phyloP scores from a whole-genome alignment of 2,113 vertebrate species.

The Leucoraja erinaceus region DNA sequence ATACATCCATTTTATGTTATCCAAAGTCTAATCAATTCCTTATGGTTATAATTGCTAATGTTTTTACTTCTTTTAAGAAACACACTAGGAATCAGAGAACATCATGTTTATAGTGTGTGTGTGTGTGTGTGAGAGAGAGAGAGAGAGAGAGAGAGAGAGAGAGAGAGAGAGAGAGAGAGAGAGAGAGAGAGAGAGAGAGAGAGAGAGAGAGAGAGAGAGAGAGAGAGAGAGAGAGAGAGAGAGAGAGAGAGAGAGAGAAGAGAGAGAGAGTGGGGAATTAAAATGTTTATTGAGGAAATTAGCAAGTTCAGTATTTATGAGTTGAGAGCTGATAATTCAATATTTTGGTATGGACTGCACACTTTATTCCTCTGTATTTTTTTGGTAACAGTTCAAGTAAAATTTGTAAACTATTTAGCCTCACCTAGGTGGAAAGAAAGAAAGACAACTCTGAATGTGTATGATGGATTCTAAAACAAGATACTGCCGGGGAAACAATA shows the following conservation, averaged over 20 bases:
- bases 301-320: slow-evolving; percentile 68
- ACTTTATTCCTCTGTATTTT: slow-evolving; percentile 75
- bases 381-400: slow-evolving; percentile 72
- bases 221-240: no score
- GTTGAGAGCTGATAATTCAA: slow-evolving; percentile 71
- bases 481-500: background rate
- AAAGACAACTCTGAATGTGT: background rate
- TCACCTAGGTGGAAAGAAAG: background rate
- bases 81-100: slow-evolving; percentile 40
- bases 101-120: slow-evolving; percentile 46
- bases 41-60: slow-evolving; percentile 30
- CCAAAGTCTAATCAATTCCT: slow-evolving; percentile 34
- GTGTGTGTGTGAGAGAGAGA: no score
- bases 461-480: background rate
- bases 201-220: no score
- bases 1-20: slow-evolving; percentile 35
- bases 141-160: slow-evolving; percentile 37
- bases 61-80: slow-evolving; percentile 45
- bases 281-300: slow-evolving; percentile 67
- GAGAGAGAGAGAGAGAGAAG: no score
- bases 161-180: no score
- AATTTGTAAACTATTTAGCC: background rate
- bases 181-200: no score
- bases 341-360: slow-evolving; percentile 79
- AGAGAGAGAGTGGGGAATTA: slow-evolving; percentile 45